Evolutionary conservation across 2,797 vertebrate genomes (phyloP).

Genomic region (Echeneis naucrates): DNA sequence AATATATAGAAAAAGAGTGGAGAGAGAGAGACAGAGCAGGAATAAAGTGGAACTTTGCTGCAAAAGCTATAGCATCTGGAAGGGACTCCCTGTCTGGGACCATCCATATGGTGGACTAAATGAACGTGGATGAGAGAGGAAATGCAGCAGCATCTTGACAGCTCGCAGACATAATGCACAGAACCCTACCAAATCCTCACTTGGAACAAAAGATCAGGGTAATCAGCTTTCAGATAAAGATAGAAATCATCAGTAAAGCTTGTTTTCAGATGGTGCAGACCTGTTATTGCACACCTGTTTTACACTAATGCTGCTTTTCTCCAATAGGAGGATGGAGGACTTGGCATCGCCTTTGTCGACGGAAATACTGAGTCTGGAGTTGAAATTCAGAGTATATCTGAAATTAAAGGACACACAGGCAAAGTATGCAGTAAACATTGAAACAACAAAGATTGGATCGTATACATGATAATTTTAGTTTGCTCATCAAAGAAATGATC

Average conservation of each 20-base stretch:
- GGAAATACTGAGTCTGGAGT: slow-evolving; percentile 83
- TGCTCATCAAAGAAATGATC: slow-evolving; percentile 6
- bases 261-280: slow-evolving; percentile 9
- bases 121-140: slow-evolving; percentile 7
- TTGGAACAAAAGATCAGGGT: slow-evolving; percentile 20
- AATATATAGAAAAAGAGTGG: not conserved
- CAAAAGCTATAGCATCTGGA: slow-evolving; percentile 30
- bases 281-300: not conserved
- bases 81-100: slow-evolving; percentile 5
- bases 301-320: not conserved
- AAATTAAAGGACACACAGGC: slow-evolving; percentile 82
- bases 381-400: slow-evolving; percentile 87
- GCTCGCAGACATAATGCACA: slow-evolving; percentile 27
- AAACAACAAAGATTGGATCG: not conserved
- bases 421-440: slow-evolving; percentile 74
- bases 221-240: slow-evolving; percentile 37
- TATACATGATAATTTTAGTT: not conserved
- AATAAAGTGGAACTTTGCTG: not conserved
- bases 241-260: slow-evolving; percentile 1
- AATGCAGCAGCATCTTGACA: slow-evolving; percentile 35
- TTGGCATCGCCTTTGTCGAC: slow-evolving; percentile 89
- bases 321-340: slow-evolving; percentile 88
- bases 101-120: slow-evolving; percentile 33
- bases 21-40: not conserved
- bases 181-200: slow-evolving; percentile 13